Base-by-base conservation (phyloP, 2,888 invertebrate species). In the Tenodera sinensis region DNA sequence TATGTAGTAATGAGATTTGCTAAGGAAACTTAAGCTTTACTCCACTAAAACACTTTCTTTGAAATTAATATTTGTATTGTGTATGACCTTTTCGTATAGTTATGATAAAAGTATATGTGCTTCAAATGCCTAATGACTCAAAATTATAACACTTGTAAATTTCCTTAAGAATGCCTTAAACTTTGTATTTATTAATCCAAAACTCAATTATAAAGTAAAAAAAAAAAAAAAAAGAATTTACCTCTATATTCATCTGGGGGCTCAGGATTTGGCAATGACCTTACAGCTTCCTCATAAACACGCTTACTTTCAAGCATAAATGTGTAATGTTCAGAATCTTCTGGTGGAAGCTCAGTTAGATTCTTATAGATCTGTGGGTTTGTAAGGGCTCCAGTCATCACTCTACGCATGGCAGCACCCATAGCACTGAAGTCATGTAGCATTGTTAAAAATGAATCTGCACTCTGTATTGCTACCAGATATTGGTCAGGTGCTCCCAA, bases 351-450 rank as follows among this genome's bases (percentile, higher is more conserved):
- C 95, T 93, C 92, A n/a, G 92, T 92, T 92, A 97, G 94, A 91
- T 95, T 95, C 91, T 96, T 95, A 93, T 97, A 97, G 94, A 96
- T 95, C 96, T 97, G 96, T 88, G 97, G 96, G 94, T 98, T 97
- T 89, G 97, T 98, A 54, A 99, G 95, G 54, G 98, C 97, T 91
- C 96, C 95, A 83, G 98, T 98, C 96, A 99, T 98, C 89, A 98
- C 98, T 91, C 96, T 95, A 91, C 98, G 95, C 99, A 99, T 99
- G 91, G 98, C 96, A 91, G 98, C 98, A 82, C 99, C 99, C 98
- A 99, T 98, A 92, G 98, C 98, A 94, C 98, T 98, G 92, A 98
- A 96, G 93, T 98, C 98, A 94, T 98, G 97, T 90, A 99, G 94
- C 97, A 99, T 98, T 91, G 96, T 96, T 90, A 98, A 96, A 93